These are phyloP conservation scores for Ictalurus furcatus DNA, from an alignment of 2,113 vertebrate genomes.

Conservation along the genomic window DNA sequence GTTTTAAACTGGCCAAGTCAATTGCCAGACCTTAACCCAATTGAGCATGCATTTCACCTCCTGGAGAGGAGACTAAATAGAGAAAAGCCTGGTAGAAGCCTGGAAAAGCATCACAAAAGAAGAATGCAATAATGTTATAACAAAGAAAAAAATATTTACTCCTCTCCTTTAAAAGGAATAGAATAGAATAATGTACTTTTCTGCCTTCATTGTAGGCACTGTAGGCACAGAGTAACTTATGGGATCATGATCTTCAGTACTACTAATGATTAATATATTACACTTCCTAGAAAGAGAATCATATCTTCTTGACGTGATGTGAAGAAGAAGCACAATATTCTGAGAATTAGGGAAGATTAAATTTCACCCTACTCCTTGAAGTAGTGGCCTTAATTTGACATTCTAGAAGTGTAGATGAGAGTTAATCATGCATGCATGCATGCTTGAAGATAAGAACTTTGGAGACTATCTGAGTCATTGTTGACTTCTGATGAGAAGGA, in stretches of 20 bases:
- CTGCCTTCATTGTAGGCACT: neutral
- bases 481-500: constrained; percentile 44
- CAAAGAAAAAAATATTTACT: neutral
- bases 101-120: no score
- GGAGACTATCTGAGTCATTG: constrained; percentile 65
- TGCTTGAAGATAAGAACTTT: constrained; percentile 54
- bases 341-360: constrained; percentile 64
- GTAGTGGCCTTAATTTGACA: constrained; percentile 54
- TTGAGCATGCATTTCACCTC: no score
- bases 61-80: no score
- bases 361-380: constrained; percentile 52
- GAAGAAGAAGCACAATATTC: constrained; percentile 51
- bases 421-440: constrained; percentile 43
- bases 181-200: neutral
- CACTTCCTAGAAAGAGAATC: constrained; percentile 62
- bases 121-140: neutral
- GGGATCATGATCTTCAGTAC: constrained; percentile 18
- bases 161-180: neutral
- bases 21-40: no score
- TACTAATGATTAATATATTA: constrained; percentile 62
- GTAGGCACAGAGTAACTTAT: neutral
- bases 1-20: no score
- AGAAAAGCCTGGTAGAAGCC: no score
- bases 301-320: constrained; percentile 35
- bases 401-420: constrained; percentile 55